phyloP scores from a whole-genome alignment of 2,797 vertebrate genomes.

The Synanceia verrucosa region DNA sequence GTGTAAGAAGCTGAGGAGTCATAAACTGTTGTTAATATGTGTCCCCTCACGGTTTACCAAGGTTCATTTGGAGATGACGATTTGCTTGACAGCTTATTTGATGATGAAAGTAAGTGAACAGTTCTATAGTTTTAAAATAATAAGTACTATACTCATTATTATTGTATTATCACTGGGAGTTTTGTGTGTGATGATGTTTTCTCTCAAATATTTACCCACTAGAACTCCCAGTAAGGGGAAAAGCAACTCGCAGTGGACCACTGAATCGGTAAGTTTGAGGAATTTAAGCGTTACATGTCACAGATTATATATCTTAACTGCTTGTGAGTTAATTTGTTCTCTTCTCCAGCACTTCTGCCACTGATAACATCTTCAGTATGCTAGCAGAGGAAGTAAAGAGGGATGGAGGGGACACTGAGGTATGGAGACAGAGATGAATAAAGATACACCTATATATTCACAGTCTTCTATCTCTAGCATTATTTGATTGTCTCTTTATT shows the following conservation, averaged over 20 bases:
- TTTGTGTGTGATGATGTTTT: background rate
- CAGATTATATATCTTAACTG: background rate
- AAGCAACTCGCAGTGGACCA: conserved; percentile 13
- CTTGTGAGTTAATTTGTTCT: background rate
- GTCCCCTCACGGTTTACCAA: conserved; percentile 10
- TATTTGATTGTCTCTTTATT: background rate
- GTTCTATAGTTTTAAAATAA: background rate
- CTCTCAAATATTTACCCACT: background rate
- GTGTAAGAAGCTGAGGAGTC: no score
- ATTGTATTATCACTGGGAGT: background rate
- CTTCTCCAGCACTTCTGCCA: conserved; percentile 77
- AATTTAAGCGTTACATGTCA: background rate
- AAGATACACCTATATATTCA: background rate
- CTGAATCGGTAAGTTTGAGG: conserved; percentile 41
- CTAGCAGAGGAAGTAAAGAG: conserved; percentile 73
- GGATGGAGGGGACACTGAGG: conserved; percentile 72
- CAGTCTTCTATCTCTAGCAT: background rate
- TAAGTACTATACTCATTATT: background rate
- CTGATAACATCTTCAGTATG: conserved; percentile 81
- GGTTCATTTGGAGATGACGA: conserved; percentile 63
- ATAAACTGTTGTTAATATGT: no score
- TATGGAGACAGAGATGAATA: conserved; percentile 57
- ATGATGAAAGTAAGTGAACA: conserved; percentile 68
- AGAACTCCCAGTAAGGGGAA: conserved; percentile 44
- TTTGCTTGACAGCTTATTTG: conserved; percentile 83